Base-by-base conservation (phyloP, 1,140 invertebrate genomes). In the Sarcophaga peregrina region DNA sequence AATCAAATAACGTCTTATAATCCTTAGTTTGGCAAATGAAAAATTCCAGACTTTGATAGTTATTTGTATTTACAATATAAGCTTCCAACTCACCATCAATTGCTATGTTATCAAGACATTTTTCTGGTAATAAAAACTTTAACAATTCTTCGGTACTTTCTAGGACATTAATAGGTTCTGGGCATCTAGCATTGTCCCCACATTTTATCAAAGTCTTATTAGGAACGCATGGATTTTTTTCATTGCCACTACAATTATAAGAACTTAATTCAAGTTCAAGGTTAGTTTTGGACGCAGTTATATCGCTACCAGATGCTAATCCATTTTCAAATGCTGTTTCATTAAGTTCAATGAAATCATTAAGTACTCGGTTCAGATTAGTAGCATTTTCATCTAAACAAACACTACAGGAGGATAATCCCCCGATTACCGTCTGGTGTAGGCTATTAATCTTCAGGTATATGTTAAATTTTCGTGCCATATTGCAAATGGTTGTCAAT, bases 381-480 rank as follows among this genome's bases (percentile, higher is more conserved):
- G 17, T n/a, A 25, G 45, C n/a, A 4, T 10, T 46, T 7, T 47
- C 46, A 8, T 52, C 82, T 11, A 58, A 10, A 82, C 17, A 46
- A 10, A n/a, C n/a, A 52, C 10, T 37, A 50, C n/a, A 13, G 11
- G 54, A 47, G 6, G 48, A 50, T 5, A n/a, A 8, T 9, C 25
- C 47, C 8, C 20, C 11, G 0, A 78, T 20, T 48, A 50, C 75
- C 9, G 78, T 75, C 20, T 83, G 50, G 52, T 47, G 25, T 10
- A 83, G 8, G 25, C 74, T 74, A 54, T 81, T 80, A 3, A 83
- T 48, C 76, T 83, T 17, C 3, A 83, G 80, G 6, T 83, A 80
- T 4, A 83, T 83, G 17, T 83, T 83, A 47, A 83, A 83, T 82
- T 83, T 83, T 4, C 83, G 80, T 37, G 83, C 80, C 17, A 83